Conservation (phyloP, 2,888 invertebrate genomes). For the Sarcophaga variegata region DNA sequence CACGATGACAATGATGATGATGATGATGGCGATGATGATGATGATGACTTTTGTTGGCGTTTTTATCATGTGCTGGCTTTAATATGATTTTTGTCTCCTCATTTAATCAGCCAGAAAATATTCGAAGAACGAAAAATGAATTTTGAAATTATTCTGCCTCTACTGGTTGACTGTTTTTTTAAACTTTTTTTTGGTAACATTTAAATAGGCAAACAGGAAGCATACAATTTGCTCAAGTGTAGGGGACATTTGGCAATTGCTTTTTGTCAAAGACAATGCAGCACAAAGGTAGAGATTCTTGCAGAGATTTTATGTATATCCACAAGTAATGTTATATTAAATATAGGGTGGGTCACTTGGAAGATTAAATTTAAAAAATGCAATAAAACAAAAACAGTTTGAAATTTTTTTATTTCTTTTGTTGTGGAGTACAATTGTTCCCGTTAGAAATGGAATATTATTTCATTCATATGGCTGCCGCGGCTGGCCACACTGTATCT, state of each 20-base stretch:
- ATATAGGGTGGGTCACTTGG: too few relatives aligned
- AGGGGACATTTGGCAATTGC: conserved; percentile 3
- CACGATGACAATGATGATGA: conserved; percentile 31
- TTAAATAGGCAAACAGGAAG: conserved; percentile 30
- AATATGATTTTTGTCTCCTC: conserved; percentile 80
- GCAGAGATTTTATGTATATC: too few relatives aligned
- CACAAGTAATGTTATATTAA: too few relatives aligned
- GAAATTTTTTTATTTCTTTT: too few relatives aligned
- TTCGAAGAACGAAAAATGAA: conserved; percentile 77
- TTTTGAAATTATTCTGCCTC: conserved; percentile 73
- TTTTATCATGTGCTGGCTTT: conserved; percentile 79
- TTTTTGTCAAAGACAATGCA: too few relatives aligned
- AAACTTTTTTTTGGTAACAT: not conserved
- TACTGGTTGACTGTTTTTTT: conserved; percentile 22
- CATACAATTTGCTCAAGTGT: conserved; percentile 38
- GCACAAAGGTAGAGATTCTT: too few relatives aligned
- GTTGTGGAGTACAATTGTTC: too few relatives aligned
- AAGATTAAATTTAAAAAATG: too few relatives aligned
- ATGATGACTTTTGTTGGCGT: conserved; percentile 71
- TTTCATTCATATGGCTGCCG: too few relatives aligned
- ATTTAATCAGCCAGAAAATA: conserved; percentile 72
- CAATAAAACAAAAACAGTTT: too few relatives aligned
- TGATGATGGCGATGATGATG: not conserved
- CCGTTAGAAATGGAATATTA: too few relatives aligned
- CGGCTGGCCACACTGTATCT: too few relatives aligned